Base-by-base conservation (phyloP, 2,797 vertebrate species). In the Sciurus vulgaris region DNA sequence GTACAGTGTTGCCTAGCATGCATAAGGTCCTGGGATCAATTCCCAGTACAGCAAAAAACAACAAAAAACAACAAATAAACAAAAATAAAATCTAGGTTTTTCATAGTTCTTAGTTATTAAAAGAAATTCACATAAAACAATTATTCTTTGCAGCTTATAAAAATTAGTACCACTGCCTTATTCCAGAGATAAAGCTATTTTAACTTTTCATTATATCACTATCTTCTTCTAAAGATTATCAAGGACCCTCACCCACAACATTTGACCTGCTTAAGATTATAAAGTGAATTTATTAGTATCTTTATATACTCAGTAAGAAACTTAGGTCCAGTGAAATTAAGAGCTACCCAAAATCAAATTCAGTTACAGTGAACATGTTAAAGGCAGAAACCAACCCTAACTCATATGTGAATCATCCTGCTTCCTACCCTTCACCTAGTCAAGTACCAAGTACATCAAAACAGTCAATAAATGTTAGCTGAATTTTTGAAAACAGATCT, bases 171-270 rank as follows among this genome's bases (percentile, higher is more conserved):
- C 38, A 82, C 59, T 26, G 59, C 59, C 59, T 63, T 79, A 87
- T 59, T 65, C 11, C 51, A 93, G 26, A 91, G 41, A 78, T 35
- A 91, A 93, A 87, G 56, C 14, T 90, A 14, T 35, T 76, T 44
- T 38, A 78, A 93, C 35, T 91, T 83, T 92, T 89, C 65, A 95
- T 79, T 85, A 20, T n/a, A 89, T 70, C 56, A 93, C 12, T 61
- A 20, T 10, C 18, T 86, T 86, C 47, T 95, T 63, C 69, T 76
- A 76, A 86, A 77, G 73, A 89, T 15, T 72, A 70, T 33, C 70
- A 89, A 95, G 38, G 67, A 38, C 56, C 86, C 91, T 91, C 49
- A 89, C 8, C 18, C 24, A 15, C n/a, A 94, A 51, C 38, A 82
- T 86, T 78, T 83, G 59, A 74, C 26, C 81, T 76, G 49, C 93